Base-by-base conservation (phyloP, 2,797 vertebrate species). In the Microcaecilia unicolor region DNA sequence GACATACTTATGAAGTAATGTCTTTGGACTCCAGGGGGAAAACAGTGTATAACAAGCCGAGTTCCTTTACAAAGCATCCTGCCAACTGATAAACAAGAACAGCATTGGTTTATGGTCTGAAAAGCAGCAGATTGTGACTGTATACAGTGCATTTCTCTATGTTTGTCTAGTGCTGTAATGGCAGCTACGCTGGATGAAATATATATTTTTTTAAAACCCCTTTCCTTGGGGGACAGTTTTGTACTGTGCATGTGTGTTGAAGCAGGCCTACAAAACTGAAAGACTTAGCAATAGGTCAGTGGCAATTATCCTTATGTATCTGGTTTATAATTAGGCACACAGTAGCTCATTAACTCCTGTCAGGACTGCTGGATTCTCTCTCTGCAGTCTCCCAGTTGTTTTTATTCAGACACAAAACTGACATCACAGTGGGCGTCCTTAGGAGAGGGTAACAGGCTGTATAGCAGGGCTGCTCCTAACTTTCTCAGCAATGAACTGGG, bases 1-100 rank as follows among this genome's bases (percentile, higher is more conserved):
- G 49, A 34, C 44, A 45, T 45, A 40, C 37, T 67, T 46, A 48
- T 25, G 53, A 59, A 51, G 41, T 64, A 58, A 44, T 47, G 48
- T 56, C 38, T 37, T 26, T 35, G 34, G 37, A 30, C 56, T 50
- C 53, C 44, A n/a, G 39, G 45, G 34, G 55, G 46, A 18, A 52
- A 31, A 52, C 51, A n/a, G n/a, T 51, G 44, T 56, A 48, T 36
- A 34, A 48, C 40, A 22, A 40, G 31, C 15, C 10, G 32, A 45
- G 25, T 55, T 50, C 50, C 36, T 49, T 55, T 43, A 43, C 28
- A 36, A 52, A 56, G 44, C 31, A 27, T 58, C 24, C 14, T 63
- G 49, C 43, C 55, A 61, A 44, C 48, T 37, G 28, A 41, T 44
- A 48, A 3, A 11, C 22, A 29, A 13, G n/a, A 37, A 37, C 21